These are phyloP conservation scores for Peromyscus polionotus DNA, from an alignment of 2,113 vertebrate species.

Conservation along the genomic window DNA sequence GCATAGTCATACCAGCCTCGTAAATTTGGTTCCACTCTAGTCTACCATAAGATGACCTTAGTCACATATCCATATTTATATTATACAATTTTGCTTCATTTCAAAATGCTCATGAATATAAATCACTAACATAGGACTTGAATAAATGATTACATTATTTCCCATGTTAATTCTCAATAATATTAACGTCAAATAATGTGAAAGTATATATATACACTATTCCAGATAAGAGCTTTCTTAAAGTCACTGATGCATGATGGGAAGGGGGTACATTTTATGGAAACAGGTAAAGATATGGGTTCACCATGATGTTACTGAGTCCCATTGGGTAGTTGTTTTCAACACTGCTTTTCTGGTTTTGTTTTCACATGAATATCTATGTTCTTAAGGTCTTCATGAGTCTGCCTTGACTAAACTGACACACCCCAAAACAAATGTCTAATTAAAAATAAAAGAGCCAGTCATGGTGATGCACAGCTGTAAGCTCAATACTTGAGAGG, in stretches of 20 bases:
- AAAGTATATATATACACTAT: background rate
- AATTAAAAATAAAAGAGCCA: background rate
- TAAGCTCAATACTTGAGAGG: background rate
- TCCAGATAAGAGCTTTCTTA: background rate
- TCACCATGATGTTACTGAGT: too few relatives aligned
- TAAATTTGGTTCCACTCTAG: too few relatives aligned
- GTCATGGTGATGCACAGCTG: background rate
- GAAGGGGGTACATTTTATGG: background rate
- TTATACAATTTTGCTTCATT: background rate
- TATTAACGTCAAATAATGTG: background rate
- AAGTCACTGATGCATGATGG: background rate
- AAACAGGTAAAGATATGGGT: background rate
- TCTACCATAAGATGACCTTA: background rate
- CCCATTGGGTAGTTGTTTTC: background rate
- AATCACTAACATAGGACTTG: background rate
- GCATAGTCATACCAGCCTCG: fast-evolving
- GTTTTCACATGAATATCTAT: background rate
- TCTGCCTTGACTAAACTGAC: background rate
- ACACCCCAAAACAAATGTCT: background rate
- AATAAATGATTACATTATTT: background rate
- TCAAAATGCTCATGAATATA: background rate
- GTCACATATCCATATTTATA: background rate
- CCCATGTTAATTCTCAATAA: background rate
- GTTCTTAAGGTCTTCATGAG: background rate
- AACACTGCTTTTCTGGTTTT: background rate